Evolutionary conservation across 1,140 invertebrate genomes (phyloP).

Genomic region (Aphis craccivora): DNA sequence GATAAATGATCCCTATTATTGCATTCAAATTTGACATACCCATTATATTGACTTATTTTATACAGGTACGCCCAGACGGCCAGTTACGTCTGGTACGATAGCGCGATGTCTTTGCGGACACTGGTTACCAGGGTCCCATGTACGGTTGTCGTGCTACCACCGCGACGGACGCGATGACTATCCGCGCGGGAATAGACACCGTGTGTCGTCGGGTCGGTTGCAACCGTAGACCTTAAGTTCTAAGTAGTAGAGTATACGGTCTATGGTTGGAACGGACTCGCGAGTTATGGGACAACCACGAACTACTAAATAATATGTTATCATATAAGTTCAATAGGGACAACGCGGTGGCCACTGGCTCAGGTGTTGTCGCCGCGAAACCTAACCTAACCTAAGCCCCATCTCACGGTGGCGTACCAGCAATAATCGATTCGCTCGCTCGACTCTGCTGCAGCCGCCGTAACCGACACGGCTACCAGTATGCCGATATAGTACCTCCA

Average conservation of each 20-base stretch:
- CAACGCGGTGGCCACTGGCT: no score
- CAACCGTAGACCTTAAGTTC: no score
- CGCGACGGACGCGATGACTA: background rate
- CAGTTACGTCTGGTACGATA: background rate
- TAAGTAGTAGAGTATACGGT: no score
- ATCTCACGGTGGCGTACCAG: background rate
- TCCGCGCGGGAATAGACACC: background rate
- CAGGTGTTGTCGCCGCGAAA: background rate
- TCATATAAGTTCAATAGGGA: no score
- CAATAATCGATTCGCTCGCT: background rate
- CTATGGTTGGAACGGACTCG: no score
- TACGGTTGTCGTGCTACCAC: background rate
- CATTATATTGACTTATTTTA: no score
- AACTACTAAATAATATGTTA: no score
- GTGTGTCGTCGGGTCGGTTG: background rate
- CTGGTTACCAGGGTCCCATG: background rate
- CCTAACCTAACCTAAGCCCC: no score
- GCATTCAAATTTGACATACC: no score
- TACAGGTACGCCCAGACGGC: background rate
- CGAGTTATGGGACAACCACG: background rate
- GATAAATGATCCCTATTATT: no score
- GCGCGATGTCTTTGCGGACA: background rate
- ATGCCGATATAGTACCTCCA: background rate
- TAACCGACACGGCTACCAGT: background rate
- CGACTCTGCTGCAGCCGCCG: background rate